These are phyloP conservation scores for Neoitamus cyanurus DNA, from an alignment of 2,888 invertebrate genomes.

Conservation along the genomic window DNA sequence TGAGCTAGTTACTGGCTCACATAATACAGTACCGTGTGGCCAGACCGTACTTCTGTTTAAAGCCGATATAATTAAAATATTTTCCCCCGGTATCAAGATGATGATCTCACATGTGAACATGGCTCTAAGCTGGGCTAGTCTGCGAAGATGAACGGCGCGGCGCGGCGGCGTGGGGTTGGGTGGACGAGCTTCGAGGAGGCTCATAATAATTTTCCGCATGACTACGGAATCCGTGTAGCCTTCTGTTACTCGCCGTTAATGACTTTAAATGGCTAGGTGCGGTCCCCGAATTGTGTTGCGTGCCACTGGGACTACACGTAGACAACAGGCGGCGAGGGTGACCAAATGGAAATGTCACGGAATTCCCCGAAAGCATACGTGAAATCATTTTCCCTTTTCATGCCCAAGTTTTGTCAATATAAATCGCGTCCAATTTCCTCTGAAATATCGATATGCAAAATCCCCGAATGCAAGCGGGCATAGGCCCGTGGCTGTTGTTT, in stretches of 20 bases:
- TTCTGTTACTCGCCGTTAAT: not conserved
- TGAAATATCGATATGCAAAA: conserved; percentile 28
- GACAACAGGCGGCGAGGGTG: not conserved
- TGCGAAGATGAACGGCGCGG: not conserved
- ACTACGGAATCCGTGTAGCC: conserved; percentile 4
- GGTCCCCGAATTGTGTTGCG: conserved; percentile 7
- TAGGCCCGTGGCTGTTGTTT: not conserved
- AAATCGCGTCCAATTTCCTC: not conserved
- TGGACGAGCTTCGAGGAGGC: not conserved
- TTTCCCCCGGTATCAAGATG: not conserved
- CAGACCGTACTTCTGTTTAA: not conserved
- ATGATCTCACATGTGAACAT: conserved; percentile 1
- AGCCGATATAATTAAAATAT: not conserved
- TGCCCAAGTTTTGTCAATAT: conserved; percentile 22
- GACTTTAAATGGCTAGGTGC: conserved; percentile 23
- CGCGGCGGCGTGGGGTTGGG: not conserved
- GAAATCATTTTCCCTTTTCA: conserved; percentile 3
- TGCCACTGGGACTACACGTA: not conserved
- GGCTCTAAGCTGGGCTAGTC: not conserved
- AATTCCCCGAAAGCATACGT: not conserved
- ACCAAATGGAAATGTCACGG: conserved; percentile 28
- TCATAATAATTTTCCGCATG: conserved; percentile 32
- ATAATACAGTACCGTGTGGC: not conserved
- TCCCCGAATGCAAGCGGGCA: not conserved
- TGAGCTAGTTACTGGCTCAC: not conserved